A percentile compares a stretch with the other conserved stretches of the same genome.
Conservation (phyloP, 1,140 invertebrate genomes). For the Anoplolepis gracilipes region DNA sequence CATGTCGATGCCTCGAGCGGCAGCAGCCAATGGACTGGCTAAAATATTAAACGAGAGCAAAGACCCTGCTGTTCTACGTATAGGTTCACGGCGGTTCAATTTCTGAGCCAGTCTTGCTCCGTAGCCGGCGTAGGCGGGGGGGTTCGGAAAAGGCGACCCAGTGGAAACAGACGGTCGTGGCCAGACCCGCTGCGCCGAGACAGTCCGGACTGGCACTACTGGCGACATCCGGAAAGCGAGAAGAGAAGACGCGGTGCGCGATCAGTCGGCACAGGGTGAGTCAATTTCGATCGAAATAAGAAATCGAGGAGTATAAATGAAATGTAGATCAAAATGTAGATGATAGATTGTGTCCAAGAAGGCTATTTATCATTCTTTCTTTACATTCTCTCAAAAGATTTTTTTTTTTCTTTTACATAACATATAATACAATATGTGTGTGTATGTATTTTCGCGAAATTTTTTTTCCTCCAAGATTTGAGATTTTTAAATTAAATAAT, state of each 20-base stretch:
- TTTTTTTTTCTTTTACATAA: not conserved
- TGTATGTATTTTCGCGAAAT: not conserved
- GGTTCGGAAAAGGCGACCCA: constrained; percentile 19
- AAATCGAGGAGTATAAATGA: not conserved
- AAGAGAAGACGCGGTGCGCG: constrained; percentile 13
- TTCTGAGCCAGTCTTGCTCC: constrained; percentile 68
- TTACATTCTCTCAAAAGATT: not conserved
- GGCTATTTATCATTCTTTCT: not conserved
- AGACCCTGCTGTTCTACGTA: constrained; percentile 79
- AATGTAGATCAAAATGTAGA: not conserved
- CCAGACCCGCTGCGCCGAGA: constrained; percentile 4
- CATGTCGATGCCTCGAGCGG: constrained; percentile 82
- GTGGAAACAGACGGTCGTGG: constrained; percentile 68
- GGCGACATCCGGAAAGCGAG: constrained; percentile 70
- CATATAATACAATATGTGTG: not conserved
- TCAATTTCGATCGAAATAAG: not conserved
- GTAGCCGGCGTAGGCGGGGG: not conserved
- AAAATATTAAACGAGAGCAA: constrained; percentile 86
- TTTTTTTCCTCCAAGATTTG: not conserved
- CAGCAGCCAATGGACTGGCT: constrained; percentile 83
- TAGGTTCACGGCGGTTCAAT: constrained; percentile 74
- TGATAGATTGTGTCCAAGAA: not conserved
- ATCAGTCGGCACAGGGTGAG: constrained; percentile 45
- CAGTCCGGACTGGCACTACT: constrained; percentile 47
- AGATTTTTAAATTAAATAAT: constrained; percentile 26